Conservation (phyloP, 2,797 vertebrate genomes). For the Syngnathus rostellatus region DNA sequence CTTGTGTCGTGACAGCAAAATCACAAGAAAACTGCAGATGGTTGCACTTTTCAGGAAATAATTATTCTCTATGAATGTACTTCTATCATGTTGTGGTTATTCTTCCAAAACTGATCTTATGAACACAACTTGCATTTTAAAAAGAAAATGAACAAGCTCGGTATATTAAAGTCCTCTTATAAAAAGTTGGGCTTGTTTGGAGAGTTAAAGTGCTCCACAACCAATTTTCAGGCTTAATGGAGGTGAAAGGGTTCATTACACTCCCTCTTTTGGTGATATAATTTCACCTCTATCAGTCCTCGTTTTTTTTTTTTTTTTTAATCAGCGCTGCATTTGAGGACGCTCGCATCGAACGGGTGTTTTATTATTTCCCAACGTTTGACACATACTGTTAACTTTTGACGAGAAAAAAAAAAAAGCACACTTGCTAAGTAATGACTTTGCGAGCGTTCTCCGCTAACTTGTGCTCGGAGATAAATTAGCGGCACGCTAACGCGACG, state of each 20-base stretch:
- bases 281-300: constrained; percentile 31
- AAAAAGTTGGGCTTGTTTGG: constrained; percentile 43
- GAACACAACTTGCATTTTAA: constrained; percentile 23
- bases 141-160: not conserved
- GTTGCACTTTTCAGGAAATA: not conserved
- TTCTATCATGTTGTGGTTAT: not conserved
- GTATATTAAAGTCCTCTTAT: constrained; percentile 26
- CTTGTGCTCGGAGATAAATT: constrained; percentile 11
- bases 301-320: constrained; percentile 20
- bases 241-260: constrained; percentile 53
- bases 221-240: constrained; percentile 58
- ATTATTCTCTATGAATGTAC: too few species aligned
- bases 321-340: constrained; percentile 32
- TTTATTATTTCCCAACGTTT: not conserved
- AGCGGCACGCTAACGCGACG: constrained; percentile 5
- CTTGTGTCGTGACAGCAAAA: not conserved
- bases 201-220: constrained; percentile 42
- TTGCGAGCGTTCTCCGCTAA: not conserved
- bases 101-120: not conserved
- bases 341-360: not conserved
- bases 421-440: not conserved
- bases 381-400: constrained; percentile 11
- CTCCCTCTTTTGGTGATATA: constrained; percentile 43
- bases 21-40: too few species aligned
- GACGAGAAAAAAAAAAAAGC: not conserved